Percentiles rank a stretch among this genome's conserved stretches.
Conservation (phyloP, 1,140 invertebrate species). For the Dendrolimus kikuchii region DNA sequence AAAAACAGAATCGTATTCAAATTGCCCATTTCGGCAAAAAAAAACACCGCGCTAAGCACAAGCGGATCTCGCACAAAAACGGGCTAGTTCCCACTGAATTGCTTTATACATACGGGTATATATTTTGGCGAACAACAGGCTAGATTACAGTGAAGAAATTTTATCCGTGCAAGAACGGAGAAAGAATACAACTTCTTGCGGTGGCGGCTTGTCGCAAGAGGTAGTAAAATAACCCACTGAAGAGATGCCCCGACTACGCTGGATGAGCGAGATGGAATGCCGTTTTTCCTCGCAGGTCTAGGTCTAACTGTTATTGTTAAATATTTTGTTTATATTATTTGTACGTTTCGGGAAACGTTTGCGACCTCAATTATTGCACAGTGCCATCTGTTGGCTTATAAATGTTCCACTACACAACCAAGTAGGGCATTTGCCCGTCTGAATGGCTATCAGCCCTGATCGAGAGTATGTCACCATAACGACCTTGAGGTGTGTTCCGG, state of each 20-base stretch:
- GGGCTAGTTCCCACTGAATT: slow-evolving; percentile 17
- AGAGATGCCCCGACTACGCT: no score
- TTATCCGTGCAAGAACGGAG: no score
- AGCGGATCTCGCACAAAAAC: slow-evolving; percentile 15
- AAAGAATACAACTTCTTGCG: no score
- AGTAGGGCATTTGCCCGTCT: background rate
- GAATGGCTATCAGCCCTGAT: no score
- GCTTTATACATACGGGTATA: slow-evolving; percentile 5
- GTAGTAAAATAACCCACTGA: no score
- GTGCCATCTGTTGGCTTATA: background rate
- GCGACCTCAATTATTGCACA: background rate
- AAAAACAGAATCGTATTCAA: slow-evolving; percentile 7
- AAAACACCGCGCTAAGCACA: slow-evolving; percentile 11
- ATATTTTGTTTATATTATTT: background rate
- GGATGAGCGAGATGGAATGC: background rate
- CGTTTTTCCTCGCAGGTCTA: background rate
- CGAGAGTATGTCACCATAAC: no score
- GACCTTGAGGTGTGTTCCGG: no score
- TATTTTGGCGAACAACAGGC: background rate
- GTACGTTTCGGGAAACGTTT: no score
- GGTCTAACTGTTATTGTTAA: background rate
- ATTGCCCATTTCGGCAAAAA: slow-evolving; percentile 1
- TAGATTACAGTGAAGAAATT: background rate
- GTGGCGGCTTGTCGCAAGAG: no score
- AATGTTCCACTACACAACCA: background rate